phyloP scores from a whole-genome alignment of 1,140 invertebrate genomes.

The Anoplophora glabripennis region DNA sequence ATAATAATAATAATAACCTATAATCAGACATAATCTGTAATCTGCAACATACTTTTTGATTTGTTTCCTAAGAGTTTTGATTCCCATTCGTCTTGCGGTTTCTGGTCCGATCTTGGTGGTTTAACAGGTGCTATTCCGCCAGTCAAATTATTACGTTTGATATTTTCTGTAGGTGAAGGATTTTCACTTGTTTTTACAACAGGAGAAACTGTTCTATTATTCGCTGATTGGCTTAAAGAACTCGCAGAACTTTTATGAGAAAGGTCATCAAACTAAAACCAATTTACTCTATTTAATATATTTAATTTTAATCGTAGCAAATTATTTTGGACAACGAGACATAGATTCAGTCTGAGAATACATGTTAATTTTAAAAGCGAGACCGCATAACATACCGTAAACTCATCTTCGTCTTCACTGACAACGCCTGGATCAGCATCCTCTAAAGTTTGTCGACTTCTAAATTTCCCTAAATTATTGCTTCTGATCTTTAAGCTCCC shows the following conservation, averaged over 20 bases:
- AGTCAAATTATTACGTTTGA: slow-evolving; percentile 20
- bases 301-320: no score
- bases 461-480: slow-evolving; percentile 32
- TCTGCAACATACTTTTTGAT: slow-evolving; percentile 33
- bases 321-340: no score
- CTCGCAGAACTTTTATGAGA: slow-evolving; percentile 85
- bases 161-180: slow-evolving; percentile 42
- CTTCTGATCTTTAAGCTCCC: slow-evolving; percentile 49
- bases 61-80: slow-evolving; percentile 72
- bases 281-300: no score
- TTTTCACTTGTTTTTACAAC: slow-evolving; percentile 45
- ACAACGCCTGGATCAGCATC: slow-evolving; percentile 87
- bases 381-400: slow-evolving; percentile 56
- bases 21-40: background rate
- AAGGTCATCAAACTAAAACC: slow-evolving; percentile 70
- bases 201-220: slow-evolving; percentile 39
- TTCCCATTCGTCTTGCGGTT: slow-evolving; percentile 75
- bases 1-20: slow-evolving; percentile 6
- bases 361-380: no score
- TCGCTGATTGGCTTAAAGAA: slow-evolving; percentile 63
- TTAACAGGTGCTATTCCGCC: slow-evolving; percentile 36
- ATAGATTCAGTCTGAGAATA: no score
- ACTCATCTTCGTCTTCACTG: slow-evolving; percentile 80
- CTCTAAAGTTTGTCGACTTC: slow-evolving; percentile 59
- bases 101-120: slow-evolving; percentile 50